phyloP scores from a whole-genome alignment of 1,140 invertebrate genomes.

The Choristoneura fumiferana region DNA sequence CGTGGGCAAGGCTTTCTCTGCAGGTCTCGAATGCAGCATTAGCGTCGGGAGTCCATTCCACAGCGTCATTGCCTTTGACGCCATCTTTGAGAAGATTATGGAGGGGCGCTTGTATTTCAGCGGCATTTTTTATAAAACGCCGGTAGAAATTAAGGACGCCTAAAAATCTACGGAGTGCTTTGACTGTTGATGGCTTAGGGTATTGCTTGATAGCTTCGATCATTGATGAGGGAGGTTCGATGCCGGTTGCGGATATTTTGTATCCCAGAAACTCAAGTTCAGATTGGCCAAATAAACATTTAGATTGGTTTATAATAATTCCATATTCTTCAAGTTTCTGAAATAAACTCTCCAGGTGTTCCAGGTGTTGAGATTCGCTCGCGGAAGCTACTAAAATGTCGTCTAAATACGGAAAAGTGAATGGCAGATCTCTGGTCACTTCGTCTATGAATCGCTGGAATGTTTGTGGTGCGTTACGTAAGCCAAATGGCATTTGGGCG shows the following conservation, averaged over 20 bases:
- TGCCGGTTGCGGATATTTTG: neutral
- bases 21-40: too few species aligned
- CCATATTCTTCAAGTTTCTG: neutral
- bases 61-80: neutral
- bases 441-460: slow-evolving; percentile 76
- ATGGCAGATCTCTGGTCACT: slow-evolving; percentile 51
- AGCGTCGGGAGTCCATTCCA: too few species aligned
- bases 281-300: neutral
- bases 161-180: neutral
- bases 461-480: slow-evolving; percentile 68
- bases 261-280: neutral
- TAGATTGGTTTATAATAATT: neutral
- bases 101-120: neutral
- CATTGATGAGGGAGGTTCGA: neutral
- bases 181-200: neutral
- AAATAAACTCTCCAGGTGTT: slow-evolving; percentile 22
- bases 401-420: slow-evolving; percentile 70
- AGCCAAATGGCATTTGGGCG: slow-evolving; percentile 60
- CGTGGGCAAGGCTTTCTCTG: too few species aligned
- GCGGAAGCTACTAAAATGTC: slow-evolving; percentile 70
- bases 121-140: neutral
- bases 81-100: neutral
- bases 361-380: slow-evolving; percentile 34
- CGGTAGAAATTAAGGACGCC: neutral
- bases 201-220: neutral